Conservation (phyloP, 1,140 invertebrate genomes). For the Propsilocerus akamusi region DNA sequence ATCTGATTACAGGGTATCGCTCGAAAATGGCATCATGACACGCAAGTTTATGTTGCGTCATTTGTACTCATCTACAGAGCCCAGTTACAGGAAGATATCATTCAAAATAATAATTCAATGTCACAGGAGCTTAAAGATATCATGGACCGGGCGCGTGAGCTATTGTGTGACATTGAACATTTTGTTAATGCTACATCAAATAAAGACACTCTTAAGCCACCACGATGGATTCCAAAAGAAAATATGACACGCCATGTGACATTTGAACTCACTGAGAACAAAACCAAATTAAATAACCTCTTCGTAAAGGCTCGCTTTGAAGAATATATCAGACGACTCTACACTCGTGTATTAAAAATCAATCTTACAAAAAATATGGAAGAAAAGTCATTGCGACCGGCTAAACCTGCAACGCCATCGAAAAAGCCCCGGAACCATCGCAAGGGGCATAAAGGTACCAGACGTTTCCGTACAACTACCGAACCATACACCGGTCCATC, state of each 20-base stretch:
- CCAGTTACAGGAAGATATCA: not conserved
- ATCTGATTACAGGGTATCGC: not conserved
- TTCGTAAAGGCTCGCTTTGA: not conserved
- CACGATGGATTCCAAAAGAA: not conserved
- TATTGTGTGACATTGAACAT: not conserved
- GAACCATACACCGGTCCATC: too few species aligned
- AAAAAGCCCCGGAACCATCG: too few species aligned
- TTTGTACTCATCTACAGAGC: not conserved
- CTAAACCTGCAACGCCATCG: too few species aligned
- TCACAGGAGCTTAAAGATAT: not conserved
- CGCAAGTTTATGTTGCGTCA: not conserved
- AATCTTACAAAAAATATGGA: not conserved
- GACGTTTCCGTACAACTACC: too few species aligned
- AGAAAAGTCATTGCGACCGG: too few species aligned
- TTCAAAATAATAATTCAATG: not conserved
- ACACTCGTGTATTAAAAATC: not conserved
- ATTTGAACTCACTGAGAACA: not conserved
- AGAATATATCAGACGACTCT: not conserved
- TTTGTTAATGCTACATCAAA: not conserved
- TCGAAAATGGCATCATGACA: not conserved
- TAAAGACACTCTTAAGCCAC: not conserved
- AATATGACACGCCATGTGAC: not conserved
- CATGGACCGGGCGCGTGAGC: not conserved
- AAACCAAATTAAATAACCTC: not conserved
- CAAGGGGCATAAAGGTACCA: too few species aligned